phyloP scores from a whole-genome alignment of 1,140 invertebrate species.

The Ceratosolen solmsi region DNA sequence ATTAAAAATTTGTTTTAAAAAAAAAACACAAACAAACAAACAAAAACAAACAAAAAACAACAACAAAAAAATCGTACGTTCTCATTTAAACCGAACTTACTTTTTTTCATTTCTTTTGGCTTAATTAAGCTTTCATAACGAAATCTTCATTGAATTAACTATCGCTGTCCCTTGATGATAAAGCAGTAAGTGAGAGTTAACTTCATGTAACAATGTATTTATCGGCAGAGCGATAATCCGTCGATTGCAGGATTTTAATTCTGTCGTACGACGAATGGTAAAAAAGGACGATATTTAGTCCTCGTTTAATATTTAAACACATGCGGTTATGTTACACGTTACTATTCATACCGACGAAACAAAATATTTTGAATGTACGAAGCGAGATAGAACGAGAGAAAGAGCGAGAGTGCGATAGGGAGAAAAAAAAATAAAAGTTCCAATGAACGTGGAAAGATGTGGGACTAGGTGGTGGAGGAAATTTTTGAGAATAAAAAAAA shows the following conservation, averaged over 20 bases:
- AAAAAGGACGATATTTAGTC: conserved; percentile 43
- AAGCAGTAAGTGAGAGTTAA: conserved; percentile 41
- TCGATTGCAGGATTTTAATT: conserved; percentile 9
- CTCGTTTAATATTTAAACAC: conserved; percentile 54
- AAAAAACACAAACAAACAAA: neutral
- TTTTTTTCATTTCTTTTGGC: conserved; percentile 39
- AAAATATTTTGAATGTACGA: conserved; percentile 37
- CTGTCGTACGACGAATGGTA: conserved; percentile 39
- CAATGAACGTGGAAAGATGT: neutral
- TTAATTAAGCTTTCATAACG: conserved; percentile 39
- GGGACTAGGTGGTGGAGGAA: neutral
- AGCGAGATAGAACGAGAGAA: neutral
- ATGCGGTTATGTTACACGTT: conserved; percentile 48
- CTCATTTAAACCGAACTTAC: conserved; percentile 24
- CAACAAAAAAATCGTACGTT: neutral
- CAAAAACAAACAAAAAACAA: no score
- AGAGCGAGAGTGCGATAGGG: conserved; percentile 7
- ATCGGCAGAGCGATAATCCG: conserved; percentile 43
- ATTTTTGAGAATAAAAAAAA: conserved; percentile 1
- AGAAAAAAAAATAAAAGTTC: conserved; percentile 1
- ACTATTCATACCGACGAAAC: conserved; percentile 43
- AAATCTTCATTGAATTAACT: conserved; percentile 32
- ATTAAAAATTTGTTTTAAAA: conserved; percentile 30
- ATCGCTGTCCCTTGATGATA: conserved; percentile 34
- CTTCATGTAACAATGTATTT: conserved; percentile 46